Evolutionary conservation across 2,113 vertebrate species (phyloP).

Genomic region (Cricetomys ansorgei): DNA sequence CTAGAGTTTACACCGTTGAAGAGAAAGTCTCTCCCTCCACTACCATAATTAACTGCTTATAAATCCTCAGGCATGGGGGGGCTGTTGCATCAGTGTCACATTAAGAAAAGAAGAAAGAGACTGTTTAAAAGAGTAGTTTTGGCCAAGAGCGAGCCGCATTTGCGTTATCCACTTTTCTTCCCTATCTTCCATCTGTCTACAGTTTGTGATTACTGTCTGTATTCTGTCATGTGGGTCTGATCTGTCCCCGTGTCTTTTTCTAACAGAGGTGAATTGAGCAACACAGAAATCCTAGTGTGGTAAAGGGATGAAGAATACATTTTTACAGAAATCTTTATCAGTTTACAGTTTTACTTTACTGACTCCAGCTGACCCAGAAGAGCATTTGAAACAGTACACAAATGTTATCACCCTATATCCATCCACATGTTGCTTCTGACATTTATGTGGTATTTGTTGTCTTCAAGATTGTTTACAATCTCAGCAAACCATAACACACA

Average conservation of each 20-base stretch:
- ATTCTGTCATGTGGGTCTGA: neutral
- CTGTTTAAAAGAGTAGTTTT: neutral
- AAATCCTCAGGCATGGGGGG: neutral
- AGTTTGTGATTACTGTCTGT: neutral
- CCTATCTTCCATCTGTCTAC: neutral
- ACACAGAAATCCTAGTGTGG: neutral
- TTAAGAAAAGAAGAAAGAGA: neutral
- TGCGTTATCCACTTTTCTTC: neutral
- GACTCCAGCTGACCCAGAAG: neutral
- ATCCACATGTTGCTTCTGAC: neutral
- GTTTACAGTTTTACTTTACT: neutral
- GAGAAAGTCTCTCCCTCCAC: neutral
- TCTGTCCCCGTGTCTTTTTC: neutral
- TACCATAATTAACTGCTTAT: too few relatives aligned
- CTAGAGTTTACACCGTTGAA: neutral
- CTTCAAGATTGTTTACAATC: neutral
- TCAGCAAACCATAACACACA: neutral
- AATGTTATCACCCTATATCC: neutral
- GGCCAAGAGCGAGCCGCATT: neutral
- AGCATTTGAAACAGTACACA: neutral
- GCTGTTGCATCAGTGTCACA: neutral
- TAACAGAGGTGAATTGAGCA: neutral
- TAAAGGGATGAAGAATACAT: neutral
- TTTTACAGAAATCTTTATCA: neutral
- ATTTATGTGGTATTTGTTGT: neutral